Evolutionary conservation across 2,113 vertebrate genomes (phyloP).

Genomic region (Vulpes lagopus): DNA sequence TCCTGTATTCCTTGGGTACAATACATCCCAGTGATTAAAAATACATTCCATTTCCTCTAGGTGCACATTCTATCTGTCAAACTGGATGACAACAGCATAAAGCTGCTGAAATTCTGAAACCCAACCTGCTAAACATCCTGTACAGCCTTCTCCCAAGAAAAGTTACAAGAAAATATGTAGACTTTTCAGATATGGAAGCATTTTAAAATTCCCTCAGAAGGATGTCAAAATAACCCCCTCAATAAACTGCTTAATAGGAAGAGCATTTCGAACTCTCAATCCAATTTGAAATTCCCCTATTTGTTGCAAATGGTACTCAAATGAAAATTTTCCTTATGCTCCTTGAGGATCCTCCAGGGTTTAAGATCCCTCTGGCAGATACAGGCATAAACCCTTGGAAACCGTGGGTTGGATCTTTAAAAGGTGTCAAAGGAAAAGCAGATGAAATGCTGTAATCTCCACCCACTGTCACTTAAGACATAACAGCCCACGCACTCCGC

Average conservation of each 20-base stretch:
- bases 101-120: constrained; percentile 69
- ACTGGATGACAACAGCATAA: constrained; percentile 57
- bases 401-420: constrained; percentile 84
- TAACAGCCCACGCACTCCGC: constrained; percentile 81
- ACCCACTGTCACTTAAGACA: constrained; percentile 85
- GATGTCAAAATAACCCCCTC: constrained; percentile 40
- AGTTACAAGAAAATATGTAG: constrained; percentile 7
- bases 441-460: constrained; percentile 83
- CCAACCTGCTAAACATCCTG: constrained; percentile 54
- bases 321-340: neutral
- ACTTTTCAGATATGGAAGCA: constrained; percentile 22
- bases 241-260: constrained; percentile 27
- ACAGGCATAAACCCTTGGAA: neutral
- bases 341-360: neutral
- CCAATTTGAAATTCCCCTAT: neutral
- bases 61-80: constrained; percentile 73
- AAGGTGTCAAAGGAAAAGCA: constrained; percentile 86
- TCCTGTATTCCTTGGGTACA: constrained; percentile 63
- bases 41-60: constrained; percentile 70
- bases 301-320: neutral
- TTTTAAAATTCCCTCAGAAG: constrained; percentile 31
- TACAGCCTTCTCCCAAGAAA: constrained; percentile 55
- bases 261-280: constrained; percentile 4
- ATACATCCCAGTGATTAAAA: constrained; percentile 73
- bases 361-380: constrained; percentile 6